phyloP scores from a whole-genome alignment of 1,140 invertebrate genomes.

The Drosophila bocqueti region DNA sequence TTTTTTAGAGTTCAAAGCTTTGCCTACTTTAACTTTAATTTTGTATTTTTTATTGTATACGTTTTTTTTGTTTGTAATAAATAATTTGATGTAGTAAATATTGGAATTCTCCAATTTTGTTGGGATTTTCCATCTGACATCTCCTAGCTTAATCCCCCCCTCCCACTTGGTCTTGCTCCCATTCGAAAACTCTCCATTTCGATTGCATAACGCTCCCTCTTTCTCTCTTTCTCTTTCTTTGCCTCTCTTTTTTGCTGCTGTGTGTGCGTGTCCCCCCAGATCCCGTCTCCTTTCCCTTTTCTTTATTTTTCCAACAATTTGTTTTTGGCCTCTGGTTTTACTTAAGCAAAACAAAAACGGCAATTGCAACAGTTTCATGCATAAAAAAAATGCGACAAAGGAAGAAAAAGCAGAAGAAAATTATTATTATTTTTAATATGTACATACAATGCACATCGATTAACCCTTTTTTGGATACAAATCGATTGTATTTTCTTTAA shows the following conservation, averaged over 20 bases:
- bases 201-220: slow-evolving; percentile 39
- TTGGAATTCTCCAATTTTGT: background rate
- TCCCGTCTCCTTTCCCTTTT: slow-evolving; percentile 31
- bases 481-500: slow-evolving; percentile 15
- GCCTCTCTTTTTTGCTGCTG: slow-evolving; percentile 1
- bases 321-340: slow-evolving; percentile 49
- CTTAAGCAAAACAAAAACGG: slow-evolving; percentile 48
- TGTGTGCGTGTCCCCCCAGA: slow-evolving; percentile 23
- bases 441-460: slow-evolving; percentile 17
- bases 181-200: slow-evolving; percentile 42
- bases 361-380: slow-evolving; percentile 55
- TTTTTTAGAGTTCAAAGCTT: background rate
- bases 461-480: slow-evolving; percentile 16
- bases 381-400: slow-evolving; percentile 43
- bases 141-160: background rate
- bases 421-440: slow-evolving; percentile 21
- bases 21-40: too few relatives aligned
- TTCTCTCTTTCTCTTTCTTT: background rate
- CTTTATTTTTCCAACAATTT: slow-evolving; percentile 13
- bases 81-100: background rate
- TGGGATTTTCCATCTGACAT: slow-evolving; percentile 12
- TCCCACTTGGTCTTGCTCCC: slow-evolving; percentile 18
- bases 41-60: background rate
- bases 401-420: slow-evolving; percentile 26
- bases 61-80: background rate